Percentiles rank a stretch among this genome's conserved stretches.
Conservation (phyloP, 2,888 invertebrate genomes). For the Hypselothyrea guttata region DNA sequence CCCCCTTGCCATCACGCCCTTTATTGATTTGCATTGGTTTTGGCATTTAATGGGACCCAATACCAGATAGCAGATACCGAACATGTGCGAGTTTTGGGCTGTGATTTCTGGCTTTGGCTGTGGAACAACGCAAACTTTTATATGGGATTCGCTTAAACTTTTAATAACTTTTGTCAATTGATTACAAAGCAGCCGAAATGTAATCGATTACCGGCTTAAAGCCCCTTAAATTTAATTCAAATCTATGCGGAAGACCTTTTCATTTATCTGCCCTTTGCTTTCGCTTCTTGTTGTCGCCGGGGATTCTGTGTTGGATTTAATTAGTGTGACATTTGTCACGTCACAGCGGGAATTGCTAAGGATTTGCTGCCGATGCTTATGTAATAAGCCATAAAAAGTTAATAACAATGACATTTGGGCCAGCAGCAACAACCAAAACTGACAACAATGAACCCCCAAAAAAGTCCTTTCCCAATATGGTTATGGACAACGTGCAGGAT, state of each 20-base stretch:
- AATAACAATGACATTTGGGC: conserved; percentile 69
- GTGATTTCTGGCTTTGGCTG: conserved; percentile 56
- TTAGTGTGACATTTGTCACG: conserved; percentile 66
- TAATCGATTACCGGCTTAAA: conserved; percentile 49
- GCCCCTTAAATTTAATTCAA: conserved; percentile 24
- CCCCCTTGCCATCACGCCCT: conserved; percentile 24
- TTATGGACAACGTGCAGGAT: conserved; percentile 75
- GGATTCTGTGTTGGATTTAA: conserved; percentile 50
- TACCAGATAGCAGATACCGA: conserved; percentile 15
- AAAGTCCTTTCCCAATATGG: conserved; percentile 58
- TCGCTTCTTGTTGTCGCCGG: background rate
- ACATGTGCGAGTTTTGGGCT: conserved; percentile 57
- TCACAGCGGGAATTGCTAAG: conserved; percentile 46
- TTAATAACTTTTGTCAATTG: conserved; percentile 77
- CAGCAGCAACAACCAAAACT: conserved; percentile 29
- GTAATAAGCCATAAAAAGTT: conserved; percentile 76
- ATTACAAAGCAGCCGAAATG: conserved; percentile 43
- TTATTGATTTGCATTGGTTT: conserved; percentile 64
- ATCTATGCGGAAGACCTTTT: background rate
- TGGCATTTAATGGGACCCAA: conserved; percentile 45
- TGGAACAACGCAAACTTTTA: conserved; percentile 45
- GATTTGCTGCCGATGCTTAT: conserved; percentile 66
- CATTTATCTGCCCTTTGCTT: background rate
- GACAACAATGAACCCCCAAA: conserved; percentile 39
- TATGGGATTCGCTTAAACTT: conserved; percentile 61